phyloP scores from a whole-genome alignment of 2,797 vertebrate species.

The Todus mexicanus region DNA sequence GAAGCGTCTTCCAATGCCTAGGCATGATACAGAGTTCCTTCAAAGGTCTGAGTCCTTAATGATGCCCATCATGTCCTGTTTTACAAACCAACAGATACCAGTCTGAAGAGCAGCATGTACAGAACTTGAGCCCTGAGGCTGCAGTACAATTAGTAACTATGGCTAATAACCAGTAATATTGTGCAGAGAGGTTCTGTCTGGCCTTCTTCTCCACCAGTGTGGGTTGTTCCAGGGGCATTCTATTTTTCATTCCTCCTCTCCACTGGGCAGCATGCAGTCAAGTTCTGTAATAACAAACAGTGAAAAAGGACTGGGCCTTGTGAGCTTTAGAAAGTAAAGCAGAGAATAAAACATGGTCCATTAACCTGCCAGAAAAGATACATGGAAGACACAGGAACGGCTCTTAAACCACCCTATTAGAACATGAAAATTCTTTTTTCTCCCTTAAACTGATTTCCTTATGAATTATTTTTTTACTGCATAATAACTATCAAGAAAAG shows the following conservation, averaged over 20 bases:
- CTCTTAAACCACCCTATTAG: constrained; percentile 38
- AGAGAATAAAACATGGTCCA: constrained; percentile 48
- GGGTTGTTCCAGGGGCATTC: not conserved
- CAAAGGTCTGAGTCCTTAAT: not conserved
- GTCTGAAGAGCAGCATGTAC: not conserved
- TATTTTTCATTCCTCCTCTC: not conserved
- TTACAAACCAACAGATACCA: not conserved
- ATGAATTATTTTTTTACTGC: constrained; percentile 62
- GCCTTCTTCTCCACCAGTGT: not conserved
- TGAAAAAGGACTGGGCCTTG: constrained; percentile 11
- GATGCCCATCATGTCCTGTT: not conserved
- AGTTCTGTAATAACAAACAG: constrained; percentile 11
- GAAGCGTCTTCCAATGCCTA: not conserved
- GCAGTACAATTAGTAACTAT: not conserved
- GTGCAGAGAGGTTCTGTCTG: not conserved
- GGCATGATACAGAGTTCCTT: not conserved
- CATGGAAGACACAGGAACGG: constrained; percentile 19
- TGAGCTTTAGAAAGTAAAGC: constrained; percentile 36
- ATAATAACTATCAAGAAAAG: constrained; percentile 70
- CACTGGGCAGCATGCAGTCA: not conserved
- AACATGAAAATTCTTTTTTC: not conserved
- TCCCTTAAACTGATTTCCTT: constrained; percentile 34
- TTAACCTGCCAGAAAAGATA: constrained; percentile 55
- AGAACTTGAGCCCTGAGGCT: not conserved
- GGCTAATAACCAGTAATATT: not conserved